A percentile compares a stretch with the other conserved stretches of the same genome.
Evolutionary conservation across 2,113 vertebrate genomes (phyloP).

Genomic region (Thunnus maccoyii): DNA sequence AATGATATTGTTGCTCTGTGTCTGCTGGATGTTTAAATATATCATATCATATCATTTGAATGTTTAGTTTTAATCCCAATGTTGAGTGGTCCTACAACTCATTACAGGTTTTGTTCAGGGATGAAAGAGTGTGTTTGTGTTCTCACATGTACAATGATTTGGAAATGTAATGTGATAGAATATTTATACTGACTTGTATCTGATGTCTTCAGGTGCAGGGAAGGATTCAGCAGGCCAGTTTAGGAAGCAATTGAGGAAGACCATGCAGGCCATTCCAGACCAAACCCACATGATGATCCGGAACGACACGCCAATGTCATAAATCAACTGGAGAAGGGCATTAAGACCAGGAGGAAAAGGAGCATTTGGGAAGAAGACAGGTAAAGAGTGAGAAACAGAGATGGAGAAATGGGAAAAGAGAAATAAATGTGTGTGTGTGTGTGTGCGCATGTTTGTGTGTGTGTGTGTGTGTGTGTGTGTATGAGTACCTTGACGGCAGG

Average conservation of each 20-base stretch:
- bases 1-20: no score
- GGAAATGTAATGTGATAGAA: no score
- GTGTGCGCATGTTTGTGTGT: no score
- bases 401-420: not conserved
- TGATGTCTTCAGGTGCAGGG: conserved; percentile 88
- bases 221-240: conserved; percentile 91
- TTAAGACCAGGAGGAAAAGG: conserved; percentile 51
- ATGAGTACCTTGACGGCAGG: conserved; percentile 77
- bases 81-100: no score
- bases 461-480: not conserved
- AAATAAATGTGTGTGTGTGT: not conserved
- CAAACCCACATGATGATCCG: conserved; percentile 89
- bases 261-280: conserved; percentile 87
- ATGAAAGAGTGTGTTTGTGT: not conserved
- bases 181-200: conserved; percentile 85
- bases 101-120: no score
- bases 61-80: no score
- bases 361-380: not conserved
- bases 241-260: conserved; percentile 90
- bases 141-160: not conserved
- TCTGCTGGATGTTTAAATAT: no score
- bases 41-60: no score
- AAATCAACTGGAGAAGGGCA: conserved; percentile 84
- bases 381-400: not conserved
- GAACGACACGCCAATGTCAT: conserved; percentile 88